These are phyloP conservation scores for Cactoblastis cactorum DNA, from an alignment of 2,888 invertebrate genomes.

Conservation along the genomic window DNA sequence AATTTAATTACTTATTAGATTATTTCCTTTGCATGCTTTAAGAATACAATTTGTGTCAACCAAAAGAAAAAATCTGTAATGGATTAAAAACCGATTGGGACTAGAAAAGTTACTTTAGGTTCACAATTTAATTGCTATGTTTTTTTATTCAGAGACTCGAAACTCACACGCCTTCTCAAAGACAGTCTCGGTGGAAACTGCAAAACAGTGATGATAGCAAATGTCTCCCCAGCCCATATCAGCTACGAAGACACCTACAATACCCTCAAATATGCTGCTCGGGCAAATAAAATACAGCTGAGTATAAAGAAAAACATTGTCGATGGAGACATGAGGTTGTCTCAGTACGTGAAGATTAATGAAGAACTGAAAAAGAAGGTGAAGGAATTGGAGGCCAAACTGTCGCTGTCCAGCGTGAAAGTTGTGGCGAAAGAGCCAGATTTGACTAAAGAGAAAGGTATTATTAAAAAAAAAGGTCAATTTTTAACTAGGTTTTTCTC, in stretches of 20 bases:
- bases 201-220: slow-evolving; percentile 96
- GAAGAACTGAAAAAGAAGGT: slow-evolving; percentile 84
- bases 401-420: slow-evolving; percentile 46
- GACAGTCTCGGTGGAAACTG: slow-evolving; percentile 97
- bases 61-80: no score
- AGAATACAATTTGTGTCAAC: no score
- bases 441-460: slow-evolving; percentile 52
- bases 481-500: not conserved
- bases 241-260: slow-evolving; percentile 96
- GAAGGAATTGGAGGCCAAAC: slow-evolving; percentile 71
- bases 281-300: slow-evolving; percentile 89
- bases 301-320: slow-evolving; percentile 82
- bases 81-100: no score
- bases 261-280: slow-evolving; percentile 91
- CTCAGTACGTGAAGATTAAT: slow-evolving; percentile 85
- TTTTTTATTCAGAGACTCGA: slow-evolving; percentile 85
- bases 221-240: slow-evolving; percentile 87
- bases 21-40: no score
- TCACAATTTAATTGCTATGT: no score
- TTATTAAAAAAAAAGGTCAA: not conserved
- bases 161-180: slow-evolving; percentile 92
- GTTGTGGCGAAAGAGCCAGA: slow-evolving; percentile 36
- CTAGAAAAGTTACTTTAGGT: no score
- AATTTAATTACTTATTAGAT: no score
- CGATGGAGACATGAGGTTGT: slow-evolving; percentile 83